Percentiles rank a stretch among this genome's conserved stretches.
phyloP scores from a whole-genome alignment of 1,140 invertebrate genomes.

The Drosophila mauritiana region DNA sequence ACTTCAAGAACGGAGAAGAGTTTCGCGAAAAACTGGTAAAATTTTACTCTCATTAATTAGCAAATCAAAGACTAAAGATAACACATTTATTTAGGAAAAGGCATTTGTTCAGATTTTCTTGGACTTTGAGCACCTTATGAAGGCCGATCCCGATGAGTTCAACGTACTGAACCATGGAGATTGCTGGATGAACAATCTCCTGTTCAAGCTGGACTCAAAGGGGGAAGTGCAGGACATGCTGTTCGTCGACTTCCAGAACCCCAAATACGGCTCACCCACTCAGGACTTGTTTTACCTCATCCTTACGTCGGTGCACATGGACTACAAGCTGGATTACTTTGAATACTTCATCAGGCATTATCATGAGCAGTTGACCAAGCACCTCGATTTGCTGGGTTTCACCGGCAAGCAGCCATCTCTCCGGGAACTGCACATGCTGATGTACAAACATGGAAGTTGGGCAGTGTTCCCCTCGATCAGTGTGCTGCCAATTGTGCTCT shows the following conservation, averaged over 20 bases:
- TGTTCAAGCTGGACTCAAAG: constrained; percentile 85
- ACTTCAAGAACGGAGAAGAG: constrained; percentile 49
- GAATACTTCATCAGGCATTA: constrained; percentile 71
- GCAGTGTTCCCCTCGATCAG: constrained; percentile 35
- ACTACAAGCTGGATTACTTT: constrained; percentile 67
- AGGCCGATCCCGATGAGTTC: constrained; percentile 85
- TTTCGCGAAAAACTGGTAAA: constrained; percentile 60
- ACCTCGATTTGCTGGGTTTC: constrained; percentile 62
- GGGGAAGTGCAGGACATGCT: constrained; percentile 74
- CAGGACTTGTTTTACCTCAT: constrained; percentile 67
- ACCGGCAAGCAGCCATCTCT: constrained; percentile 44
- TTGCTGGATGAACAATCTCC: constrained; percentile 88
- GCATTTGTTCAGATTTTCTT: constrained; percentile 7
- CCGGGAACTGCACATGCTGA: constrained; percentile 60
- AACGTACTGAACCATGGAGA: constrained; percentile 88
- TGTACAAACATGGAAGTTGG: constrained; percentile 56
- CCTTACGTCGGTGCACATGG: constrained; percentile 64
- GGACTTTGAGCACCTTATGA: constrained; percentile 16
- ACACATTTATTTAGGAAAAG: not conserved
- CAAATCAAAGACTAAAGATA: no score
- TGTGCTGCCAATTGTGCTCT: constrained; percentile 62
- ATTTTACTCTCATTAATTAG: rapidly evolving
- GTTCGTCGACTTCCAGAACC: constrained; percentile 76
- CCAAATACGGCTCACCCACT: constrained; percentile 56
- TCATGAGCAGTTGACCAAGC: constrained; percentile 61